These are phyloP conservation scores for Epicampocera succincta DNA, from an alignment of 2,888 invertebrate genomes.

Conservation along the genomic window DNA sequence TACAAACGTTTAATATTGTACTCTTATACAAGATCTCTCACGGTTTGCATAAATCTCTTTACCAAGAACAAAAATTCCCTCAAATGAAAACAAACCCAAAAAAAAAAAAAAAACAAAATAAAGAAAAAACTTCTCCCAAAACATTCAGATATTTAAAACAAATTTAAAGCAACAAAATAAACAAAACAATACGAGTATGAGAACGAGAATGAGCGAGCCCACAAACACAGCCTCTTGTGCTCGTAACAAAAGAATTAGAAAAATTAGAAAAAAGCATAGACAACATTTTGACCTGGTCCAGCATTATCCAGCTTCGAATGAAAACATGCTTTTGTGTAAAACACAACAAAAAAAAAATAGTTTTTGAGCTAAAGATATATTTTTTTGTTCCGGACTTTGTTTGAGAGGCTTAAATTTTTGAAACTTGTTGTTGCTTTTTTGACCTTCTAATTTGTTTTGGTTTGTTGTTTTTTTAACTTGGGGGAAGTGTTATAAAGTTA, in stretches of 20 bases:
- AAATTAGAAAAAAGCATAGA: slow-evolving; percentile 39
- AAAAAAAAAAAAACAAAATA: slow-evolving; percentile 15
- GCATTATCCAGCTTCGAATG: slow-evolving; percentile 63
- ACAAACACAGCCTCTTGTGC: not conserved
- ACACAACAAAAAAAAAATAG: slow-evolving; percentile 12
- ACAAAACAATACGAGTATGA: slow-evolving; percentile 20
- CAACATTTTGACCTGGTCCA: slow-evolving; percentile 69
- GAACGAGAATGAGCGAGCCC: not conserved
- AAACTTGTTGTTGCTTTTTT: slow-evolving; percentile 63
- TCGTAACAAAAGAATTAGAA: slow-evolving; percentile 25
- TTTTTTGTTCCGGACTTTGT: slow-evolving; percentile 45
- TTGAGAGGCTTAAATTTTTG: slow-evolving; percentile 19
- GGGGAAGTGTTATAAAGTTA: slow-evolving; percentile 24
- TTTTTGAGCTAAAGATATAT: slow-evolving; percentile 43
- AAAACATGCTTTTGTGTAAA: slow-evolving; percentile 22
- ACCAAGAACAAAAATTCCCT: not conserved
- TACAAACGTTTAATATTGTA: not conserved
- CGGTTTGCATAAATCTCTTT: slow-evolving; percentile 18
- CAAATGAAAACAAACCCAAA: not conserved
- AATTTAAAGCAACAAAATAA: slow-evolving; percentile 11
- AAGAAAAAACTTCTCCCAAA: no score
- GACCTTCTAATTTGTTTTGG: slow-evolving; percentile 63
- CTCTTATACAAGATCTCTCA: slow-evolving; percentile 60
- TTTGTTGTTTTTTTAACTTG: not conserved
- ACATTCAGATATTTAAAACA: slow-evolving; percentile 5